Base-by-base conservation (phyloP, 1,140 invertebrate species). In the Caenorhabditis inopinata region DNA sequence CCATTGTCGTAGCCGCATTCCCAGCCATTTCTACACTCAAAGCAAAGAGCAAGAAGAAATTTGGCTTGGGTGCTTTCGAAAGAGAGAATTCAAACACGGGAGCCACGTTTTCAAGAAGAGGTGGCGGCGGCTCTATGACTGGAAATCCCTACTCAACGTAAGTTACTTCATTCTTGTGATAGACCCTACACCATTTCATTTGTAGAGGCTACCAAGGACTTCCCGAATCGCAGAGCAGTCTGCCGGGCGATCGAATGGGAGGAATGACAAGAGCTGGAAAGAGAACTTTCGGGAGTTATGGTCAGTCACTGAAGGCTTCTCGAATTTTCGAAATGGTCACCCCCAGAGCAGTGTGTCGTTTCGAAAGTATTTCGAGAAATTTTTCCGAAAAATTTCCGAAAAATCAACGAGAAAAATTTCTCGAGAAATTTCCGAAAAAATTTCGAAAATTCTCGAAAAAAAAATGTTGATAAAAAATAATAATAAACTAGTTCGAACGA, bases 191-290 rank as follows among this genome's bases (percentile, higher is more conserved):
- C n/a, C 14, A 14, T 16, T 29, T 32, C n/a, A 16, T 58, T 68
- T 68, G 6, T 32, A 68, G 58, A 21, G 58, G 58, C 4, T 68
- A 68, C 11, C 58, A 68, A 68, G 58, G 58, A 0, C 11, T 68
- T 42, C 58, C 58, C 23, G 58, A 68, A 38, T 68, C 74, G 18
- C 74, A 49, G 18, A 75, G 45, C 23, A 23, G 23, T 47, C 16
- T 49, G 2, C 47, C 74, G 12, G 74, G 47, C 4, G 74, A 75
- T 5, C 9, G 74, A 27, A 47, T 48, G 45, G 47, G 74, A 25
- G 47, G 74, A 47, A 75, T 75, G 74, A 75, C 74, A 0, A 75
- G 74, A 49, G 48, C 9, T 75, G 74, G 74, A 47, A 75, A 75
- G 45, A 75, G 47, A 35, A 49, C 45, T 14, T 47, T 48, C 7